A percentile compares a stretch with the other conserved stretches of the same genome.
Evolutionary conservation across 2,797 vertebrate species (phyloP).

Genomic region (Psittacula derbiana): DNA sequence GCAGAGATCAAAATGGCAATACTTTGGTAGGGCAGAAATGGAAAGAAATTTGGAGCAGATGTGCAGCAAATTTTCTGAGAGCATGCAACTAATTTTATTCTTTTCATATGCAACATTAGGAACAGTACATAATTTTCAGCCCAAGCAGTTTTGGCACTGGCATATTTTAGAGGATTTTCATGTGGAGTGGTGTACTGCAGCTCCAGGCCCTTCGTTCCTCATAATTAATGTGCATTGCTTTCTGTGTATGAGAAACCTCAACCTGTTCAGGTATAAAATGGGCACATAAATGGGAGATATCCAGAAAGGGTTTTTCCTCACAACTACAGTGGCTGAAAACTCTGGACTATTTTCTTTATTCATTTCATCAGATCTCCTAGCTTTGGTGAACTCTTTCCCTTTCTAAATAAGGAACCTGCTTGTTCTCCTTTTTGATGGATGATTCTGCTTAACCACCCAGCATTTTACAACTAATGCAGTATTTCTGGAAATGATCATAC

Average conservation of each 20-base stretch:
- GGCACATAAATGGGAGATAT: not conserved
- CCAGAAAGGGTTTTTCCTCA: not conserved
- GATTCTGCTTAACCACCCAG: not conserved
- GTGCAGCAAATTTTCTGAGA: not conserved
- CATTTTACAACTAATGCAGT: not conserved
- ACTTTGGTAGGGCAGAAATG: not conserved
- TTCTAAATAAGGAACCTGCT: not conserved
- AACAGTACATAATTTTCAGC: not conserved
- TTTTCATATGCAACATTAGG: not conserved
- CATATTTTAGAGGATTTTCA: not conserved
- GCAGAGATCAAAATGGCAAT: not conserved
- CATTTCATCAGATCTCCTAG: not conserved
- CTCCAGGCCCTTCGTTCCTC: not conserved
- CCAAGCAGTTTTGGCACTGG: not conserved
- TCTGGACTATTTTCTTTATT: not conserved
- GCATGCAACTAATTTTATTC: not conserved
- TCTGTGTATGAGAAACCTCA: not conserved
- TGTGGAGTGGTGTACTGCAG: not conserved
- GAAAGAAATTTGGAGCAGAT: not conserved
- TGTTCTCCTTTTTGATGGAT: slow-evolving; percentile 9
- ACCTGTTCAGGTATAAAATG: not conserved
- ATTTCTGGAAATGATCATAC: not conserved
- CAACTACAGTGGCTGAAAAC: not conserved
- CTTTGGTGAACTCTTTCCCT: not conserved
- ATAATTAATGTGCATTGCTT: slow-evolving; percentile 32